These are phyloP conservation scores for Mionectes macconnelli DNA, from an alignment of 2,113 vertebrate species.

Conservation along the genomic window DNA sequence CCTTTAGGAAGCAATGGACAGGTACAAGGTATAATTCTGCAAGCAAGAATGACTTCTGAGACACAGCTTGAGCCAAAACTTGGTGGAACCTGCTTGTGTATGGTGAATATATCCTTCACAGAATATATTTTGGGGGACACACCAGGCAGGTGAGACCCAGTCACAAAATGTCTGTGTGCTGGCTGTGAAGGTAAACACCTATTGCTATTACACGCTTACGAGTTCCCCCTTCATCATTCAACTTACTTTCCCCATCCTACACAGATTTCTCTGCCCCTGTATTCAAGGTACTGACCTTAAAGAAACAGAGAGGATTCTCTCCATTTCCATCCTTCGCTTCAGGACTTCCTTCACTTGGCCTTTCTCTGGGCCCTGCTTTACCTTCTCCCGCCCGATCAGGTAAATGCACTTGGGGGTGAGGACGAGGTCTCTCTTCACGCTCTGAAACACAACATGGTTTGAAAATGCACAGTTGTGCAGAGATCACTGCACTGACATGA, in stretches of 20 bases:
- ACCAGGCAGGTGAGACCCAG: background rate
- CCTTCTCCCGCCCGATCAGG: constrained; percentile 93
- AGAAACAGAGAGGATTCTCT: constrained; percentile 88
- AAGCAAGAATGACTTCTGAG: background rate
- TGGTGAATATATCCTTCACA: background rate
- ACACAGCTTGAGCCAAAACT: background rate
- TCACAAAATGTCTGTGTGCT: background rate
- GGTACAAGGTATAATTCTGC: background rate
- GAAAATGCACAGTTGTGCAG: background rate
- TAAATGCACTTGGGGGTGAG: constrained; percentile 92
- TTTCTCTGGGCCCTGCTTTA: constrained; percentile 94
- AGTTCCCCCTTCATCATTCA: no score
- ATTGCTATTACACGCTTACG: background rate
- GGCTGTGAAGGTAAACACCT: background rate
- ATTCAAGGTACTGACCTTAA: constrained; percentile 80
- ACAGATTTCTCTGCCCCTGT: background rate
- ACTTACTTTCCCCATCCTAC: background rate
- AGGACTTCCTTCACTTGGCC: constrained; percentile 92
- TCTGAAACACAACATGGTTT: constrained; percentile 69
- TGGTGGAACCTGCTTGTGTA: background rate
- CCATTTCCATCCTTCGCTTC: constrained; percentile 89
- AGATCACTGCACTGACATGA: background rate
- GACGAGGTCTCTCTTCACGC: constrained; percentile 91
- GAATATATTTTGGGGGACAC: background rate
- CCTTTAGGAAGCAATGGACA: background rate